Percentiles rank a stretch among this genome's conserved stretches.
Conservation (phyloP, 2,113 vertebrate species). For the Cervus canadensis region DNA sequence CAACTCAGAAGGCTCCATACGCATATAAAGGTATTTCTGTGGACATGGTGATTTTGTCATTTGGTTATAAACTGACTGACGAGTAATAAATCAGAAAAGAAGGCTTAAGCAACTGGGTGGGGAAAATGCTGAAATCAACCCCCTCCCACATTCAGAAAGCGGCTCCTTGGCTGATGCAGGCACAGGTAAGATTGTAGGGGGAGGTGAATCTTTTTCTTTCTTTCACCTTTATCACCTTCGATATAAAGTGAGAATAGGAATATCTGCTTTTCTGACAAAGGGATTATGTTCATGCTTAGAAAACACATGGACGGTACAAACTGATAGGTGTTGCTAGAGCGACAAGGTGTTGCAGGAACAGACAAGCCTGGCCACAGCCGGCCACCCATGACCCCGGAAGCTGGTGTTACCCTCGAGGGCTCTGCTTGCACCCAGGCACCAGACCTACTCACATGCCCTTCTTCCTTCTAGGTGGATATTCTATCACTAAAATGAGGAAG, state of each 20-base stretch:
- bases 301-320: background rate
- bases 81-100: background rate
- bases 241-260: background rate
- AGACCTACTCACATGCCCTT: background rate
- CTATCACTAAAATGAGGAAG: background rate
- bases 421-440: background rate
- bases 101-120: background rate
- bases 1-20: background rate
- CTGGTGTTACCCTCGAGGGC: too few species aligned
- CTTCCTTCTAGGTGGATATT: background rate
- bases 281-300: background rate
- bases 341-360: background rate
- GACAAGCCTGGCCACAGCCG: accelerated
- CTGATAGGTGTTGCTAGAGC: background rate
- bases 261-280: background rate
- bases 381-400: too few species aligned
- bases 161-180: background rate
- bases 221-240: background rate
- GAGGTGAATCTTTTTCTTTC: background rate
- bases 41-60: background rate
- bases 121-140: background rate
- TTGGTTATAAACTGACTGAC: background rate
- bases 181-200: background rate
- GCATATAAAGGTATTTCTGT: background rate
- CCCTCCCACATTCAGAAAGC: background rate